Evolutionary conservation across 2,797 vertebrate genomes (phyloP), one percentile per base, ranked within the genome.

Genomic region (Delichon dasypus): DNA sequence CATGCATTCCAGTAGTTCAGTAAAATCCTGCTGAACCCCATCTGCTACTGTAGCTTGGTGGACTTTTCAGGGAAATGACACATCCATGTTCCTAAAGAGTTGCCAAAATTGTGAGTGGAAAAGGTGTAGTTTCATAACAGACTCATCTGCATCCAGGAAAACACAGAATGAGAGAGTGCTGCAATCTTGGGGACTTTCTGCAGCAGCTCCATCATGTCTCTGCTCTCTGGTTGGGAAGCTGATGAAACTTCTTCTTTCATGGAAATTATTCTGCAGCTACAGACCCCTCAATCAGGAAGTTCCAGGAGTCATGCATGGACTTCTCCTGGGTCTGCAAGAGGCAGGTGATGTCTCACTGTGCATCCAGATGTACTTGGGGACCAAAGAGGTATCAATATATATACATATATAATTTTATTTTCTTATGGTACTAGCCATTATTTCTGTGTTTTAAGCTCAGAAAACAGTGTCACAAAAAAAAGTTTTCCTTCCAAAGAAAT

Each of bases 181-280:
- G 22, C 0, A 1, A 2, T 42, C 54, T 2, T 16, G 9, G 5
- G 26, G 32, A 32, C 57, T 71, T 77, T 42, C 66, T 64, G 40
- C 61, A 71, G 54, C 20, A 84, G 16, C 16, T 47, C 26, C 14
- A 4, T 30, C 34, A 18, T 0, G 0, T 30, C 34, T 66, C 32
- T 16, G 42, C n/a, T 75, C 10, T 70, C 42, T 65, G 29, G 2
- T 55, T 80, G 71, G 51, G 51, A 71, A 55, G 36, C 23, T 76
- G 58, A 30, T 77, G 51, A 44, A 80, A 83, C 64, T 66, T 66
- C 60, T 70, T 13, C 26, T 76, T 82, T 72, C 53, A 22, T 48
- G 76, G 61, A 60, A 62, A 76, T n/a, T 62, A 60, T 40, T 82
- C 60, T 54, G n/a, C 34, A 65, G 29, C 13, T 50, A 42, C 54